These are phyloP conservation scores for Tenthredo mesomela DNA, from an alignment of 2,888 invertebrate species.

Conservation along the genomic window DNA sequence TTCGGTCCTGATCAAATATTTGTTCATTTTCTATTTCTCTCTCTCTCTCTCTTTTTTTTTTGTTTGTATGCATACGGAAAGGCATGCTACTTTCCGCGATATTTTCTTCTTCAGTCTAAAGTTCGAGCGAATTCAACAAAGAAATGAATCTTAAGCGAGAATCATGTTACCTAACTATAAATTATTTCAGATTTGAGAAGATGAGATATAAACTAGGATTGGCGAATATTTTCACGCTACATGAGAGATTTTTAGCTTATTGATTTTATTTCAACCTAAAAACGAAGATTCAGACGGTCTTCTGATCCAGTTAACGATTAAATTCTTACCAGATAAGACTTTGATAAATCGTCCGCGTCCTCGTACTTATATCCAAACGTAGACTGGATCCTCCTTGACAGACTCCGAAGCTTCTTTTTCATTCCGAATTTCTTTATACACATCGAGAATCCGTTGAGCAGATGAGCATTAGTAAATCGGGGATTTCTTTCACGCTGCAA, in stretches of 20 bases:
- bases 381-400: background rate
- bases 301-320: constrained; percentile 46
- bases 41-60: background rate
- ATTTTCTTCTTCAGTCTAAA: background rate
- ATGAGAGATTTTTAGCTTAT: background rate
- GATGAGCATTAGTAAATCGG: constrained; percentile 17
- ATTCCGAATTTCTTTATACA: background rate
- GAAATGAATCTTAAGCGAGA: background rate
- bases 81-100: background rate
- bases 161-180: background rate
- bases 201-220: background rate
- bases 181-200: background rate
- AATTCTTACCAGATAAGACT: constrained; percentile 50
- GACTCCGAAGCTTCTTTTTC: background rate
- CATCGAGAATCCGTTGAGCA: background rate
- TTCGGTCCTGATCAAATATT: constrained; percentile 5
- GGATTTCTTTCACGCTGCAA: background rate
- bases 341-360: constrained; percentile 58
- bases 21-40: background rate
- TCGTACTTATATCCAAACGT: constrained; percentile 13
- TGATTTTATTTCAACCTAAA: background rate
- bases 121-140: background rate
- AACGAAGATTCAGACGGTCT: constrained; percentile 16
- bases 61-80: background rate
- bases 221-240: background rate